Base-by-base conservation (phyloP, 53 echinoderm and acorn worm genomes). In the Paracentrotus lividus region DNA sequence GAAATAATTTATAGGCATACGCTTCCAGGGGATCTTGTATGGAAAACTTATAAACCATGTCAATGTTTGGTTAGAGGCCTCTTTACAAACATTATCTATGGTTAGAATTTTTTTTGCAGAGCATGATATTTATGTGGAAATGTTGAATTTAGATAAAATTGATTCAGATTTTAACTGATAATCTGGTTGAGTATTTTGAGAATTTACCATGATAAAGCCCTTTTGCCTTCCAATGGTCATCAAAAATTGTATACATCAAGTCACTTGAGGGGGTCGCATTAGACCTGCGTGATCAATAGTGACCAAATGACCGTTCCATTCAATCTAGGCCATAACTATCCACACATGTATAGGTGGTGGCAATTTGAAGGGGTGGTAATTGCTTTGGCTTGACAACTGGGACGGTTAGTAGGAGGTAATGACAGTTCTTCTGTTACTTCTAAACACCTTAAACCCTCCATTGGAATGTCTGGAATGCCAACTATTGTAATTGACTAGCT, bases 331-430 rank as follows among this genome's bases (percentile, higher is more conserved):
- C 27, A 32, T 20, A 47, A 81, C 77, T 21, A 77, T 77, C 77
- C 43, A 43, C 77, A 77, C 16, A n/a, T 81, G 45, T 81, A 47
- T 45, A 78, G 81, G 81, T 47, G 47, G 10, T 44, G 8, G 54
- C 18, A 10, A 77, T 77, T 77, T 26, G 36, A 38, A 84, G 38
- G 8, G 56, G 86, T 86, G 86, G 86, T 55, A 86, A 86, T 86
- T 86, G 56, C 42, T 40, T 89, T 27, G 64, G 64, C 27, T 61
- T 89, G 89, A 89, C 64, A 65, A 89, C 89, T 89, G 89, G 89
- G 64, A 43, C 10, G 64, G 89, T 36, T 42, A 14, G 89, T 26
- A 64, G 89, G 89, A 64, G 89, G 89, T 89, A 89, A 15, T 89
- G 65, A 65, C 89, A 89, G 65, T 64, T 65, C 33, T 26, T 43